Conservation (phyloP, 2,888 invertebrate genomes). For the Nasonia oneida region DNA sequence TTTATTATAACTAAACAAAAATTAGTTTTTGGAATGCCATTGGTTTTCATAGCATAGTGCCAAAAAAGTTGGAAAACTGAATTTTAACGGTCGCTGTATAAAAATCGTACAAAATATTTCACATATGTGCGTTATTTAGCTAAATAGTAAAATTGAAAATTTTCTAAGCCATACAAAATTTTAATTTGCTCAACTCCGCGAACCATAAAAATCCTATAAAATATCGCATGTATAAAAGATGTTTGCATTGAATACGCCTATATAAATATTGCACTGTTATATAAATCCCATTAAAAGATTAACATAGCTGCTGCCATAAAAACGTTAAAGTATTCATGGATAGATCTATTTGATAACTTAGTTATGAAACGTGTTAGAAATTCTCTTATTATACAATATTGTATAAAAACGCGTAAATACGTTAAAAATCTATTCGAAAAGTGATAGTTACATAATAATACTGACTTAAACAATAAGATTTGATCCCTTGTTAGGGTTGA, state of each 20-base stretch:
- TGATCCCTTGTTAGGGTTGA: slow-evolving; percentile 43
- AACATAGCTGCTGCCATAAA: slow-evolving; percentile 34
- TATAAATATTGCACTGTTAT: neutral
- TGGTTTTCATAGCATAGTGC: no score
- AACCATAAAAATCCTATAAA: slow-evolving; percentile 16
- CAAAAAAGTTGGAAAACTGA: neutral
- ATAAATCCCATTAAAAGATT: slow-evolving; percentile 21
- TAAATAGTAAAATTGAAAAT: slow-evolving; percentile 16
- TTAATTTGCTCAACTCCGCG: neutral
- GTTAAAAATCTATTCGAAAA: slow-evolving; percentile 42
- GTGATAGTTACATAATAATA: slow-evolving; percentile 58
- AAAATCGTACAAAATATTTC: neutral
- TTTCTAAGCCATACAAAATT: neutral
- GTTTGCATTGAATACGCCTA: neutral
- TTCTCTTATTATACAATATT: slow-evolving; percentile 38
- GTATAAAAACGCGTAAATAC: slow-evolving; percentile 27
- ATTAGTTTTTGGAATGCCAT: neutral
- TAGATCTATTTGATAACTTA: slow-evolving; percentile 14
- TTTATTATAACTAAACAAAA: neutral
- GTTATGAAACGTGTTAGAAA: slow-evolving; percentile 18
- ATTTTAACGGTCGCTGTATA: slow-evolving; percentile 7
- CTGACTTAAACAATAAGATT: slow-evolving; percentile 61
- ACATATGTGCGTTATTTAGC: slow-evolving; percentile 39
- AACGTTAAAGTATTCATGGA: slow-evolving; percentile 20
- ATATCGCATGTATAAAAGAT: slow-evolving; percentile 21